Percentiles rank a stretch among this genome's conserved stretches.
Evolutionary conservation across 2,113 vertebrate species (phyloP).

Genomic region (Hippocampus zosterae): DNA sequence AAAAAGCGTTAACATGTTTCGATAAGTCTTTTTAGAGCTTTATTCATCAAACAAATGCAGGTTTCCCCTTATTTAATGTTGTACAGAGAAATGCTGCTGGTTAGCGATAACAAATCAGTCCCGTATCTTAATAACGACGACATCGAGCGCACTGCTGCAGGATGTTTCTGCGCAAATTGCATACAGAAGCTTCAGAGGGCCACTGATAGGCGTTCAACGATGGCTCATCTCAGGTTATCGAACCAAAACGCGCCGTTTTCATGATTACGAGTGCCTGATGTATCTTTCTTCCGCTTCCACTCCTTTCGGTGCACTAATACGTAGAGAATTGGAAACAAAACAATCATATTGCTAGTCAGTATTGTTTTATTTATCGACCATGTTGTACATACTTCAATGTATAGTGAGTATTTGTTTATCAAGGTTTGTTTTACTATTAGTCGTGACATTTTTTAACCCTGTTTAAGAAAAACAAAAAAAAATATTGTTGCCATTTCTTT

Average conservation of each 20-base stretch:
- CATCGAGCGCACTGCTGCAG: constrained; percentile 20
- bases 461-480: constrained; percentile 41
- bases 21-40: constrained; percentile 64
- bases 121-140: constrained; percentile 8
- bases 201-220: constrained; percentile 8
- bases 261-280: constrained; percentile 37
- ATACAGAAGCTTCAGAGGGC: constrained; percentile 32
- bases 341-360: constrained; percentile 72
- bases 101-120: constrained; percentile 48
- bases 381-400: constrained; percentile 89
- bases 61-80: constrained; percentile 9
- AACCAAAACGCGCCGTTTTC: constrained; percentile 8
- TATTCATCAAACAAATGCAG: constrained; percentile 13
- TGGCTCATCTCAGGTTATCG: constrained; percentile 37
- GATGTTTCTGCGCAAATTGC: constrained; percentile 30
- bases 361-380: constrained; percentile 92
- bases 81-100: constrained; percentile 60
- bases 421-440: constrained; percentile 62
- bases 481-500: constrained; percentile 67
- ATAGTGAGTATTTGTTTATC: constrained; percentile 80
- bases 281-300: constrained; percentile 1
- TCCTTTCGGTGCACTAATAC: constrained; percentile 20
- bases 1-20: constrained; percentile 52
- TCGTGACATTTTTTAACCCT: constrained; percentile 64
- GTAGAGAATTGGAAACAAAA: constrained; percentile 33